Conservation (phyloP, 2,888 invertebrate species). For the Zygaena filipendulae region DNA sequence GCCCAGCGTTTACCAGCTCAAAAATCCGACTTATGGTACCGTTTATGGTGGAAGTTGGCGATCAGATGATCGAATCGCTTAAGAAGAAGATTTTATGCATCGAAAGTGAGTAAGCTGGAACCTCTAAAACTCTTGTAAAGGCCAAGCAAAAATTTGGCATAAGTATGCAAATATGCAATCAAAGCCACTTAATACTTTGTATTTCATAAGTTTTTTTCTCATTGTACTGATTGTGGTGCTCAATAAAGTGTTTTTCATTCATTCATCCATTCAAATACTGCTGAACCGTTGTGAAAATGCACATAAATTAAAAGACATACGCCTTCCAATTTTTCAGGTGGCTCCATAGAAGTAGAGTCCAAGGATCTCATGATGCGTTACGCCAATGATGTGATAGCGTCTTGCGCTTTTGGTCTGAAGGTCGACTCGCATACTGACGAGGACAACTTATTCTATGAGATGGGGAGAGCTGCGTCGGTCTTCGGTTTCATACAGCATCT, state of each 20-base stretch:
- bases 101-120: no score
- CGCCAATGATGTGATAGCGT: constrained; percentile 62
- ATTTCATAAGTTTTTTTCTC: no score
- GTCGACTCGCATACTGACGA: constrained; percentile 62
- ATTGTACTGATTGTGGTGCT: no score
- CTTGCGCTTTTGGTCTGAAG: constrained; percentile 56
- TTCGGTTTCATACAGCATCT: constrained; percentile 26
- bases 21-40: constrained; percentile 50
- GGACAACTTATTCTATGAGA: constrained; percentile 61
- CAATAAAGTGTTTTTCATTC: no score
- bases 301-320: no score
- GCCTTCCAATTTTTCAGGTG: no score
- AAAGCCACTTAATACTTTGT: no score
- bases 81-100: constrained; percentile 23
- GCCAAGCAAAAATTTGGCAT: no score
- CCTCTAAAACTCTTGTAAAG: no score
- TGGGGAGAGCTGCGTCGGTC: constrained; percentile 48
- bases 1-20: constrained; percentile 56
- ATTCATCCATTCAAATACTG: no score
- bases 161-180: no score
- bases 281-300: no score
- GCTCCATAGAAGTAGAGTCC: constrained; percentile 33
- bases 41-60: constrained; percentile 39
- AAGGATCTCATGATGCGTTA: constrained; percentile 50
- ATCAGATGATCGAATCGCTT: constrained; percentile 29